Evolutionary conservation across 2,113 vertebrate genomes (phyloP).

Genomic region (Eptesicus fuscus): DNA sequence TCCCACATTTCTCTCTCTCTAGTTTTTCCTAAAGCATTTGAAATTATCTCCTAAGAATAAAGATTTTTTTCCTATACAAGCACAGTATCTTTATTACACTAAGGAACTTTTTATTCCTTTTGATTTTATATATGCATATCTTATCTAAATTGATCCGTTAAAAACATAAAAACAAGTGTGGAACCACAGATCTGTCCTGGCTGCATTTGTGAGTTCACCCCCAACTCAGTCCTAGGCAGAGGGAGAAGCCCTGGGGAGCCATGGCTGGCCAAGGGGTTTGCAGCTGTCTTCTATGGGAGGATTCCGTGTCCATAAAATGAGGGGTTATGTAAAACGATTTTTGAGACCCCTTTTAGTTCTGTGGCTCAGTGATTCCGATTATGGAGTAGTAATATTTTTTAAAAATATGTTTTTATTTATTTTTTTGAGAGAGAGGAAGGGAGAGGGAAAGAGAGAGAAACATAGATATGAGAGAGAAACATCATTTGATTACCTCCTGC

Average conservation of each 20-base stretch:
- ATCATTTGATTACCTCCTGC: not conserved
- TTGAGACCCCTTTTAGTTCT: not conserved
- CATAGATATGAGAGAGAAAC: not conserved
- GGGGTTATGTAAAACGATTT: not conserved
- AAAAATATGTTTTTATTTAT: not conserved
- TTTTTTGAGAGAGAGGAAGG: too few species aligned
- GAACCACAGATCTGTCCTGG: not conserved
- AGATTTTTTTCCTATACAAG: not conserved
- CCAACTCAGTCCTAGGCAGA: not conserved
- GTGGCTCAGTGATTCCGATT: not conserved
- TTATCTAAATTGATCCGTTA: not conserved
- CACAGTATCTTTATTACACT: not conserved
- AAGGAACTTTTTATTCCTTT: slow-evolving; percentile 26
- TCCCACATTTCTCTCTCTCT: not conserved
- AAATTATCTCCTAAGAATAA: not conserved
- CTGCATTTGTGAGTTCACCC: not conserved
- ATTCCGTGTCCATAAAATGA: not conserved
- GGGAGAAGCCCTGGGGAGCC: not conserved
- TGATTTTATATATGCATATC: not conserved
- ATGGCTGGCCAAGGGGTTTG: not conserved
- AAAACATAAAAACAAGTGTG: not conserved
- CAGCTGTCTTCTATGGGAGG: not conserved
- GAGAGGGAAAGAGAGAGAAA: not conserved
- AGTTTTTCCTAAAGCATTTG: not conserved
- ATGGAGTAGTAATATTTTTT: not conserved